Conservation (phyloP, 2,113 vertebrate species). For the Peromyscus polionotus region DNA sequence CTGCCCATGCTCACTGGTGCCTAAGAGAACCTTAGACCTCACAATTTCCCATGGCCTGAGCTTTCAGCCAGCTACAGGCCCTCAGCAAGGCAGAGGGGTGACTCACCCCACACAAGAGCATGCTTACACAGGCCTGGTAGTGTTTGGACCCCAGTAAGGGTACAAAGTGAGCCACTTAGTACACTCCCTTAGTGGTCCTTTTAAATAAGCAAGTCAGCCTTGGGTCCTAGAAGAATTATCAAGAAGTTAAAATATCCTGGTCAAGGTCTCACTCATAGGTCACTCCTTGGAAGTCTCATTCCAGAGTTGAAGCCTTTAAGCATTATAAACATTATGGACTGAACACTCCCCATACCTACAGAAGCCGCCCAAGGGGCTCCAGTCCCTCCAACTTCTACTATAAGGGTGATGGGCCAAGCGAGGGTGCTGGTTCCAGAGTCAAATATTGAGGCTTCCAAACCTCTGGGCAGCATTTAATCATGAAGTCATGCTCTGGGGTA, state of each 20-base stretch:
- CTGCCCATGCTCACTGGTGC: accelerated
- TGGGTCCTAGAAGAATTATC: neutral
- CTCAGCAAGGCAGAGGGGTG: neutral
- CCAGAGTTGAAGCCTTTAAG: neutral
- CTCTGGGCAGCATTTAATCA: neutral
- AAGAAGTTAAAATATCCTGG: neutral
- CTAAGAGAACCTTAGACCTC: neutral
- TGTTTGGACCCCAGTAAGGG: neutral
- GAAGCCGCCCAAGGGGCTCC: neutral
- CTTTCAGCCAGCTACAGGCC: neutral
- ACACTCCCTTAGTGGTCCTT: neutral
- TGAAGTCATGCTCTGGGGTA: neutral
- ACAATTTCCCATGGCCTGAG: neutral
- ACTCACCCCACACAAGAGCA: neutral
- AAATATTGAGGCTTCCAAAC: neutral
- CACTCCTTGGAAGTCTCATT: neutral
- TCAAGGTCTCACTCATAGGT: neutral
- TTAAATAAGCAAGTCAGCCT: neutral
- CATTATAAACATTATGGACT: neutral
- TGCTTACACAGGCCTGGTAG: too few relatives aligned
- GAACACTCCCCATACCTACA: neutral
- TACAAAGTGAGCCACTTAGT: neutral
- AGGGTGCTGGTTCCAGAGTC: neutral
- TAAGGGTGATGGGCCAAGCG: neutral
- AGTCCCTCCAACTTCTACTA: neutral